Evolutionary conservation across 2,797 vertebrate species (phyloP).

Genomic region (Pagetopsis macropterus): DNA sequence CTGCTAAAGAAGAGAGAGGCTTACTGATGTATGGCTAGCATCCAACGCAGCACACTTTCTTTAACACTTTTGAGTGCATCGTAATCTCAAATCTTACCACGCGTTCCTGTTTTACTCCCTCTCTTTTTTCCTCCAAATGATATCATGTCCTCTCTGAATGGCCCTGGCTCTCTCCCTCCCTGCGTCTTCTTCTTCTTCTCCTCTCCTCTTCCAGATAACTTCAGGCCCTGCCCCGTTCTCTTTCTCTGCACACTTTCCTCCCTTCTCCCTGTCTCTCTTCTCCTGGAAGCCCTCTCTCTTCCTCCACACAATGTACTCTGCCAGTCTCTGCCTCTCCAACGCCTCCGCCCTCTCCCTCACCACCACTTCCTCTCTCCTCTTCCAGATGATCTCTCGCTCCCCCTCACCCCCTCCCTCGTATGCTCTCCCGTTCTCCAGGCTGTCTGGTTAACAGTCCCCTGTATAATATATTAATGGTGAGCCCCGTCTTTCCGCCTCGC

Average conservation of each 20-base stretch:
- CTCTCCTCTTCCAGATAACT: slow-evolving; percentile 87
- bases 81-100: slow-evolving; percentile 40
- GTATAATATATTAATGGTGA: slow-evolving; percentile 55
- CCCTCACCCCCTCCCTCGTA: slow-evolving; percentile 81
- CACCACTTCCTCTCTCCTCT: slow-evolving; percentile 85
- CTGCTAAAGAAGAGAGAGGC: slow-evolving; percentile 58
- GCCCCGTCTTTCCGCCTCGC: slow-evolving; percentile 24
- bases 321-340: slow-evolving; percentile 77
- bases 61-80: slow-evolving; percentile 44
- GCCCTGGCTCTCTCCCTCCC: slow-evolving; percentile 74
- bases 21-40: slow-evolving; percentile 67
- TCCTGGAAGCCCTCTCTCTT: slow-evolving; percentile 87
- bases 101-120: slow-evolving; percentile 60
- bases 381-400: slow-evolving; percentile 81
- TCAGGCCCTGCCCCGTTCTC: slow-evolving; percentile 72
- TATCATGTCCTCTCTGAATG: slow-evolving; percentile 79
- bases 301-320: slow-evolving; percentile 84
- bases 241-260: slow-evolving; percentile 63
- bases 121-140: slow-evolving; percentile 84
- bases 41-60: slow-evolving; percentile 51
- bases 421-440: slow-evolving; percentile 88
- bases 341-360: slow-evolving; percentile 82
- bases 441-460: slow-evolving; percentile 76
- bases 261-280: slow-evolving; percentile 78
- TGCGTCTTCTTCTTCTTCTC: slow-evolving; percentile 74